A percentile compares a stretch with the other conserved stretches of the same genome.
Evolutionary conservation across 2,797 vertebrate species (phyloP).

Genomic region (Rhincodon typus): DNA sequence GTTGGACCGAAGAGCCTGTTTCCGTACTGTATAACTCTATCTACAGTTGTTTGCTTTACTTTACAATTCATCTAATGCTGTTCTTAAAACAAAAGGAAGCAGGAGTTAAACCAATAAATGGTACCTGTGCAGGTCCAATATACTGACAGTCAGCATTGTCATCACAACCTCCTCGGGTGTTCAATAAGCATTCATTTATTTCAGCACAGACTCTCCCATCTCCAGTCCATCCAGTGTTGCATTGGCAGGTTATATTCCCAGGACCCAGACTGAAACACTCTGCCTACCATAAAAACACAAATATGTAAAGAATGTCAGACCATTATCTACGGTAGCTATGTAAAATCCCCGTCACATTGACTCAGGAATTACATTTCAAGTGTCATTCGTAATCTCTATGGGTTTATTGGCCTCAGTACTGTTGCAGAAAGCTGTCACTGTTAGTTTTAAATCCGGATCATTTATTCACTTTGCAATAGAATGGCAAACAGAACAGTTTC

Average conservation of each 20-base stretch:
- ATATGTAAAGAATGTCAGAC: background rate
- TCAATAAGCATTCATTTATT: constrained; percentile 77
- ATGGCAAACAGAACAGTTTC: background rate
- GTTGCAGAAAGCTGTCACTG: background rate
- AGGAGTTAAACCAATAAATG: too few relatives aligned
- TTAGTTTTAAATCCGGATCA: constrained; percentile 8
- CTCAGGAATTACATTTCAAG: background rate
- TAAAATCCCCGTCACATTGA: background rate
- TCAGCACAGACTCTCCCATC: constrained; percentile 74
- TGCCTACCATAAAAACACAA: constrained; percentile 56
- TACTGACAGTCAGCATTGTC: constrained; percentile 65
- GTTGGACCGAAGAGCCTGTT: too few relatives aligned
- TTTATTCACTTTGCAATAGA: constrained; percentile 5
- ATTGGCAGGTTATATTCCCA: constrained; percentile 67
- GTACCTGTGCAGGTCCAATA: constrained; percentile 80
- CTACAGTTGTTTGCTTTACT: too few relatives aligned
- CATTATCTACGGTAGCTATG: background rate
- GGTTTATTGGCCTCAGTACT: background rate
- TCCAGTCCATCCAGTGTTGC: constrained; percentile 78
- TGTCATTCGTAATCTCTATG: background rate
- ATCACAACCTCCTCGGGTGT: constrained; percentile 71
- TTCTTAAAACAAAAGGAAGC: background rate
- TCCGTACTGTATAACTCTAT: too few relatives aligned
- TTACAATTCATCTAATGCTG: background rate
- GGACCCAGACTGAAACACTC: constrained; percentile 61